Evolutionary conservation across 2,113 vertebrate species (phyloP), one percentile per base, ranked within the genome.

Genomic region (Odontophorus gujanensis): DNA sequence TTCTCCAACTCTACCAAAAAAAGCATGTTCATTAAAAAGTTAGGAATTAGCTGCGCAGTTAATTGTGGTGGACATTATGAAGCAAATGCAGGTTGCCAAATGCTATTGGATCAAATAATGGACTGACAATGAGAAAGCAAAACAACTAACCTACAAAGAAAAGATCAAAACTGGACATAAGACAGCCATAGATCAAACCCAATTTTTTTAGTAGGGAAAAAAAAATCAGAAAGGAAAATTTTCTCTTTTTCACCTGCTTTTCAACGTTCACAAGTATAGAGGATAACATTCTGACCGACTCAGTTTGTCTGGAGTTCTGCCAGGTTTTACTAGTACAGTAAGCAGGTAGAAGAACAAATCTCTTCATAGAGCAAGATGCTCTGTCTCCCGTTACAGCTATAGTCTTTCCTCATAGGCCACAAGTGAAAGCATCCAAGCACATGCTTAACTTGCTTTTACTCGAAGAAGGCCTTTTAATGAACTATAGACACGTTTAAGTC

Each of bases 401-500:
- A 82, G 71, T 28, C 68, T 87, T 81, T 92, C 81, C 65, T 51
- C 61, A 83, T 18, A 75, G 51, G 58, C 67, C 73, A 86, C 43
- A 86, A 83, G 83, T 77, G 73, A 74, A 92, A 81, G 87, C 51
- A 42, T 22, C 59, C 42, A 90, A 85, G 65, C 43, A 79, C 68
- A 68, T 13, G 72, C 58, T 58, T 78, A 85, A 81, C 65, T 86
- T 0, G 4, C 15, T 32, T 79, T 85, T 92, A 32, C 48, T 91
- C 72, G 61, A 81, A 81, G 63, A 10, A 7, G 12, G 55, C 34
- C 51, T 93, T 87, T 89, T 65, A 90, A 86, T 94, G 71, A 87
- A 80, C 57, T 78, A 94, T 88, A 75, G 79, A 82, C 25, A 61
- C 9, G 11, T 62, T 88, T 57, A 85, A 87, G 48, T 68, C 73